Evolutionary conservation across 2,113 vertebrate species (phyloP), one percentile per base, ranked within the genome.

Genomic region (Boulengeromyrus knoepffleri): DNA sequence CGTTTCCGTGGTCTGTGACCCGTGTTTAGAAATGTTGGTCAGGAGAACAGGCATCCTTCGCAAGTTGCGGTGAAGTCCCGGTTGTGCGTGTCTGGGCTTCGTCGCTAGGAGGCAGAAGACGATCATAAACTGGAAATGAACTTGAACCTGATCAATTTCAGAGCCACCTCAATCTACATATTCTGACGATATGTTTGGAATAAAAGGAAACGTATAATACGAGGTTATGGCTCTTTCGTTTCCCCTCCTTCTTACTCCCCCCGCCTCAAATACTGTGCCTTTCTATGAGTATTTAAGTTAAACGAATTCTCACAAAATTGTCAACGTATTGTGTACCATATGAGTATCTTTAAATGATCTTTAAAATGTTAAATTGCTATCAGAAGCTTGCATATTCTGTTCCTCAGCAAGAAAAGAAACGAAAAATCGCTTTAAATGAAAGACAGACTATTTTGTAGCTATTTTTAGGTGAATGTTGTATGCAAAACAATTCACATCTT

Each of bases 101-200:
- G 96, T 97, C 98, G 96, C 97, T 98, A 99, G 98, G 97, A 97
- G 97, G 98, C 98, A 98, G 96, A 97, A 94, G 95, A 95, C 95
- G 97, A 97, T 97, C 97, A 97, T 95, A 96, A 97, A 97, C 97
- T 95, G 94, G 92, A 92, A 88, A 92, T 95, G 95, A 96, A 96
- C 97, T 97, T 96, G 96, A 97, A 97, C 97, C 96, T 96, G 96
- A 96, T 96, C 96, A 93, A 95, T 96, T 96, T 96, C 95, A 93
- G 94, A 92, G 92, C 93, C 95, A 94, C 94, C 92, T 93, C 92
- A 91, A 95, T 94, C 94, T 94, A 91, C 94, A 92, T 94, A 93
- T 94, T 87, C 94, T 93, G 93, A 93, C 92, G 91, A 95, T 94
- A 92, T 94, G 92, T 94, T 95, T 94, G 91, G 92, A 94, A 94